A percentile compares a stretch with the other conserved stretches of the same genome.
Conservation (phyloP, 2,797 vertebrate species). For the Acipenser transmontanus region DNA sequence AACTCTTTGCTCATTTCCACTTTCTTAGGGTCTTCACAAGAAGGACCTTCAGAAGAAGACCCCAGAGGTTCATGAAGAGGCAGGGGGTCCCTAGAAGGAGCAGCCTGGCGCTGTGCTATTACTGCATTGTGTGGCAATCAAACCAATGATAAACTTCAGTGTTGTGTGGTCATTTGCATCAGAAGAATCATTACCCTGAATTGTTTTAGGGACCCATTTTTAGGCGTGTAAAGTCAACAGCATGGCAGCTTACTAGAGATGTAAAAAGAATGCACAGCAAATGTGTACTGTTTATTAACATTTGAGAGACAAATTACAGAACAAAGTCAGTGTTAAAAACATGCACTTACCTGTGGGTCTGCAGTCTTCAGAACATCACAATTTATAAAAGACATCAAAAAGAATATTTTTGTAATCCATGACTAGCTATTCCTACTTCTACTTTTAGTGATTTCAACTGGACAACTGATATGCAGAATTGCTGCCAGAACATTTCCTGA, state of each 20-base stretch:
- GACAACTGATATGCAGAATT: constrained; percentile 26
- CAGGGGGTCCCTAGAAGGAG: constrained; percentile 28
- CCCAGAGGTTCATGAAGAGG: constrained; percentile 47
- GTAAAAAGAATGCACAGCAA: background rate
- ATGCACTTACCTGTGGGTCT: no score
- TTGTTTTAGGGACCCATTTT: background rate
- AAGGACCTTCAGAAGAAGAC: constrained; percentile 68
- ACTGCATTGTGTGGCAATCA: constrained; percentile 4
- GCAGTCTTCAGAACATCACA: no score
- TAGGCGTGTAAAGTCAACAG: background rate
- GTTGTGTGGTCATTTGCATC: background rate
- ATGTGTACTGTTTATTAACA: no score
- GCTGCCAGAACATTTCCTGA: background rate
- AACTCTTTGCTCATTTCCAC: constrained; percentile 9
- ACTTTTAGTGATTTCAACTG: no score
- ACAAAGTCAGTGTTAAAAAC: no score
- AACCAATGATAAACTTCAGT: background rate
- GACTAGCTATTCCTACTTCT: no score
- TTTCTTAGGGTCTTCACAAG: constrained; percentile 78
- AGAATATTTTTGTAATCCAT: no score
- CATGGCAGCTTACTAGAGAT: background rate
- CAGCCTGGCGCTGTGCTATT: background rate
- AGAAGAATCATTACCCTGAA: constrained; percentile 27
- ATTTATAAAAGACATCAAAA: no score
- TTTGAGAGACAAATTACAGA: no score